Evolutionary conservation across 2,113 vertebrate genomes (phyloP).

Genomic region (Galbula dea): DNA sequence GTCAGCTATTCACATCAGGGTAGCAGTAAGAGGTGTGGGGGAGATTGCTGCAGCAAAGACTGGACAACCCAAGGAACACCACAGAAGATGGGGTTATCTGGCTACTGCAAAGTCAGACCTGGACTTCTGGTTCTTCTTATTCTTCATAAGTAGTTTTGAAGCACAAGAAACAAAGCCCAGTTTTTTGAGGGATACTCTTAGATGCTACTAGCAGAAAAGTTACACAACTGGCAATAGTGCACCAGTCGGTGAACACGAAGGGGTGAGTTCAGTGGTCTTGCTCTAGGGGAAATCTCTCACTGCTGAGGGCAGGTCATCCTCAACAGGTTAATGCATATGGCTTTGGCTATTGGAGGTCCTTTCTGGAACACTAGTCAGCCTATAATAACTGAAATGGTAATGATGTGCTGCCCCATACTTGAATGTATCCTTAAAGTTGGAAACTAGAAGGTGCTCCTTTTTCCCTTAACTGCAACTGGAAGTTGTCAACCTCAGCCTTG

Average conservation of each 20-base stretch:
- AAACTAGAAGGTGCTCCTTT: background rate
- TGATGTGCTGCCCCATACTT: background rate
- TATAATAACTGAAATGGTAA: background rate
- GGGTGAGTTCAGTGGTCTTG: background rate
- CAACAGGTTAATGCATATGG: background rate
- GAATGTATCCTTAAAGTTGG: background rate
- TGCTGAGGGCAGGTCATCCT: background rate
- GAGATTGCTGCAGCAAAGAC: background rate
- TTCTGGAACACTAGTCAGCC: background rate
- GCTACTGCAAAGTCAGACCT: background rate
- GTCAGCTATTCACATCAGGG: background rate
- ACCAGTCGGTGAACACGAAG: background rate
- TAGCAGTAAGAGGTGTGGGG: background rate
- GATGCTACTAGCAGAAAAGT: background rate
- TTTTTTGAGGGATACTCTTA: background rate
- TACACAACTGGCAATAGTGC: background rate
- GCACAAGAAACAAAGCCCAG: background rate
- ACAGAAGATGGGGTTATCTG: background rate
- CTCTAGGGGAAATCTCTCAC: background rate
- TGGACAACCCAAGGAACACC: background rate
- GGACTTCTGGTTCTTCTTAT: background rate
- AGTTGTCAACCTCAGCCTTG: background rate
- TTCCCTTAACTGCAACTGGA: background rate
- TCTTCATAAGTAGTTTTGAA: background rate
- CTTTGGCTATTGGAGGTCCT: background rate